Conservation (phyloP, 2,797 vertebrate species). For the Xenops minutus region DNA sequence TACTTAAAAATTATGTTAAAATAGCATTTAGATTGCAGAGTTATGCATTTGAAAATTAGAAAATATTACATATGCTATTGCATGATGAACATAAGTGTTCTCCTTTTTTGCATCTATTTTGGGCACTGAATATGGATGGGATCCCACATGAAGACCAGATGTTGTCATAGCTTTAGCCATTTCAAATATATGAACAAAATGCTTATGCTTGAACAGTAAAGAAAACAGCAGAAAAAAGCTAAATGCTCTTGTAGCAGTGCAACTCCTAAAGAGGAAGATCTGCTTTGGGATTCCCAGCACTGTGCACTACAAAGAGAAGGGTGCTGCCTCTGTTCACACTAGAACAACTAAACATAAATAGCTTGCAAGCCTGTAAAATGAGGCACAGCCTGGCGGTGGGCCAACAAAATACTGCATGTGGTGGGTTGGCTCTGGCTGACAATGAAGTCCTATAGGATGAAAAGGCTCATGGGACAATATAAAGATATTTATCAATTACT, state of each 20-base stretch:
- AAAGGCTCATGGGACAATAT: not conserved
- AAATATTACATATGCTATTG: not conserved
- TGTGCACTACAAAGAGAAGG: not conserved
- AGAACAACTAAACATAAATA: not conserved
- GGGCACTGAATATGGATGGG: not conserved
- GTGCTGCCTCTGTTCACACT: not conserved
- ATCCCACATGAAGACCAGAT: not conserved
- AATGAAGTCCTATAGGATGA: not conserved
- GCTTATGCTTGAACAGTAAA: not conserved
- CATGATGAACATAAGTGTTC: not conserved
- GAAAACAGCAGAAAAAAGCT: not conserved
- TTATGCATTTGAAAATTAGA: not conserved
- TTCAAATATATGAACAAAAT: not conserved
- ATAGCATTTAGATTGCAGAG: not conserved
- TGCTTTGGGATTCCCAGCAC: not conserved
- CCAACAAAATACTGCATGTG: not conserved
- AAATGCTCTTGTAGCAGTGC: not conserved
- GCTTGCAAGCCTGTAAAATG: not conserved
- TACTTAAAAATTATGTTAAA: not conserved
- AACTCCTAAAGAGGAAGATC: not conserved
- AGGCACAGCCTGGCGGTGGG: not conserved
- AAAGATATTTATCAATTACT: not conserved
- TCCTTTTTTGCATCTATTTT: not conserved
- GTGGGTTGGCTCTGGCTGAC: not conserved
- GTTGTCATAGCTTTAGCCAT: not conserved